Evolutionary conservation across 2,888 invertebrate genomes (phyloP), one percentile per base, ranked within the genome.

Genomic region (Heliconius ismenius): DNA sequence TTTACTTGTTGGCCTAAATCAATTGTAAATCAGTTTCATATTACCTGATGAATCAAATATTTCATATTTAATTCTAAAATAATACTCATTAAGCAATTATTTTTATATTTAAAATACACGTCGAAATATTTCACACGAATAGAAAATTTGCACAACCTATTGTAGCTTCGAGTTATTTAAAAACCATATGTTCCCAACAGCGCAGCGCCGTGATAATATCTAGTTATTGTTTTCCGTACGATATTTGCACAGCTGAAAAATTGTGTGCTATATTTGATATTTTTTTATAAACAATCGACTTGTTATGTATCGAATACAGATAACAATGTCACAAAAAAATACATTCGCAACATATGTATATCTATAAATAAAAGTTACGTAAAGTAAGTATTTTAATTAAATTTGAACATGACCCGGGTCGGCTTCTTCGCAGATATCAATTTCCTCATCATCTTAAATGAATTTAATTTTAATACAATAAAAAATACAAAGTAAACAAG

Each of bases 231-330:
- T 80, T 78, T 80, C 81, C 80, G 81, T 74, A 79, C 78, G 83
- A 82, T 87, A 85, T 89, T 89, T 87, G 82, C 82, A 80, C 86
- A 88, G 85, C 83, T 88, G 86, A 58, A 81, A 81, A 84, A 88
- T 85, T 87, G 85, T 84, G 73, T 80, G 74, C 84, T 90, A 90
- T 85, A 84, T 85, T 77, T 80, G 79, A 83, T 89, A 89, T 72
- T 75, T 76, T 77, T 18, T 60, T 69, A 58, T 28, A 90, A 86
- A 89, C 85, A 87, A 83, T 87, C 86, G 82, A 80, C 81, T 82
- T 28, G 18, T 82, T 81, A 58, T 36, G 9, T 32, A 36, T 36
- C n/a, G 32, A 58, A 70, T 32, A 28, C 21, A 28, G 32, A 69
- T 28, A 69, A 6, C 21, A 54, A 15, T 43, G 43, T 69, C 49